Evolutionary conservation across 2,797 vertebrate genomes (phyloP), one percentile per base, ranked within the genome.

Genomic region (Kryptopterus vitreolus): DNA sequence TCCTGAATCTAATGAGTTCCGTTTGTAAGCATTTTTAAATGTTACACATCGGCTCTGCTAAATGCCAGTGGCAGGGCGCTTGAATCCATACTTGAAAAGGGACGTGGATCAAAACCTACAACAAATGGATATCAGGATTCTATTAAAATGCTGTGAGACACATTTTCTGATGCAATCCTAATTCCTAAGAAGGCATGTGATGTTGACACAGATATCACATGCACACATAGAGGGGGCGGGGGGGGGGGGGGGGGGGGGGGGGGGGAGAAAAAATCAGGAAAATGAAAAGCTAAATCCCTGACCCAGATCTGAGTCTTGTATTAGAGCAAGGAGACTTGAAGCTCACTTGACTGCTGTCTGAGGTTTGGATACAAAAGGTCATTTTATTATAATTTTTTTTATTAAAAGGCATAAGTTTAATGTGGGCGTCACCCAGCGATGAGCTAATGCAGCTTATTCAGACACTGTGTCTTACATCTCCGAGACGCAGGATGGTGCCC

Each of bases 401-500:
- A n/a, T 43, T 13, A 46, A 48, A 0, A 4, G 24, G 8, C 9
- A 11, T 9, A 31, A 50, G 4, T 31, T 52, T 12, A 46, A 50
- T 20, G 12, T 11, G 13, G 11, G 38, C 43, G 8, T 9, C 24
- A 61, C 2, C 22, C 31, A 48, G 20, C 6, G 29, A 48, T 3
- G 29, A 76, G 24, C 18, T n/a, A 22, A 76, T 4, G 10, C 24
- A 46, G 22, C 20, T 18, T 55, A 69, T 13, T 48, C 18, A 48
- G 48, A 38, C 18, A 48, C 31, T 52, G 50, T 78, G 46, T 65
- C 95, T 93, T 87, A 96, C 95, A 88, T 98, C 97, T 81, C 97
- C 96, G 5, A 99, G 92, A 43, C 95, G 95, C 77, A 98, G 95
- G 88, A 96, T 96, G 75, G 97, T 98, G 6, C 97, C 97, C 86